Evolutionary conservation across 1,140 invertebrate species (phyloP), one percentile per base, ranked within the genome.

Genomic region (Macrostomum lignano): DNA sequence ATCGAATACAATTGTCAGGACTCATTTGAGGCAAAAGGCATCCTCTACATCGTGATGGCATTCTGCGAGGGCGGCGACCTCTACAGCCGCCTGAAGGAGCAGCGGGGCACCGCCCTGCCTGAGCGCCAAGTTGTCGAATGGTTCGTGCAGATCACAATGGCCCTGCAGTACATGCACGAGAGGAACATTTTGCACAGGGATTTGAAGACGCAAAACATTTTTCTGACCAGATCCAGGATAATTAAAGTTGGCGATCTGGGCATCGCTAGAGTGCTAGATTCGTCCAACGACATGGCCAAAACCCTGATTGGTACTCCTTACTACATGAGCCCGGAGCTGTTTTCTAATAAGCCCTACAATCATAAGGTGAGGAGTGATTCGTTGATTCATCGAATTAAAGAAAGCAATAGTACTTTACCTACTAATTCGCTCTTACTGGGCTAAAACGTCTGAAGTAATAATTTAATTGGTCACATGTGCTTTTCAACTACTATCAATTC

Each of bases 111-210:
- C 2, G 35, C 43, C 1, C 39, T 62, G 20, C 49, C 52, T 14
- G 64, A 65, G 40, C 43, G 49, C 25, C 51, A 61, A 24, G 46
- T 65, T 28, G 48, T 64, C 1, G 53, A 65, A 38, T 65, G 63
- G 60, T 63, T 65, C 48, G 54, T 65, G 21, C 64, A 65, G 42
- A 59, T 65, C 19, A 50, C 60, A 13, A 58, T 65, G 52, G 63
- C 63, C 7, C 38, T 64, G 25, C 51, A 65, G 55, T 63, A 64
- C 41, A 52, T 65, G 40, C 63, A 65, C 46, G 50, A 54, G 36
- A 49, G 56, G 33, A 60, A 63, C 40, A 64, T 65, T 36, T 42
- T 65, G 9, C 59, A 61, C 35, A 40, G 60, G 43, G 63, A 65
- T 42, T 40, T 65, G 26, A 65, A 65, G 44, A 64, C 63, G 7